A percentile compares a stretch with the other conserved stretches of the same genome.
Conservation (phyloP, 2,888 invertebrate genomes). For the Dolichomitus sp. region DNA sequence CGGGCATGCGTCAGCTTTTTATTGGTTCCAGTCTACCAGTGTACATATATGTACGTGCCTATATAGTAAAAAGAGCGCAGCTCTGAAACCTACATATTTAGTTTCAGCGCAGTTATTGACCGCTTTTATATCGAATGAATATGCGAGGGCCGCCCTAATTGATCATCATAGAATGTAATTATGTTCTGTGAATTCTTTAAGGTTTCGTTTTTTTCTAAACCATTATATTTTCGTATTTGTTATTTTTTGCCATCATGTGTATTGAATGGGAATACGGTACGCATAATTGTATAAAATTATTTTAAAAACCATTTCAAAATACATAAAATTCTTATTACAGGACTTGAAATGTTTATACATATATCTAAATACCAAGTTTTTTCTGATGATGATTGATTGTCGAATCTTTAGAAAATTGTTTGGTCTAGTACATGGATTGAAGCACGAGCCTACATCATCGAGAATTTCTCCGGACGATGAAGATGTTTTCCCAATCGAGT, state of each 20-base stretch:
- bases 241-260: too few species aligned
- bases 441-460: neutral
- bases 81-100: neutral
- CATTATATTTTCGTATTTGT: too few species aligned
- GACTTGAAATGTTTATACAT: too few species aligned
- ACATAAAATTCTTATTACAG: too few species aligned
- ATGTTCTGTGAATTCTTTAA: neutral
- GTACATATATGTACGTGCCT: neutral
- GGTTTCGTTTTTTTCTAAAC: neutral
- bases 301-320: too few species aligned
- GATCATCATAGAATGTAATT: neutral
- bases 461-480: slow-evolving; percentile 1
- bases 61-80: neutral
- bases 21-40: neutral
- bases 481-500: slow-evolving; percentile 46
- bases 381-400: neutral
- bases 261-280: too few species aligned
- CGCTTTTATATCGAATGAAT: neutral
- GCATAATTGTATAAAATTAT: too few species aligned
- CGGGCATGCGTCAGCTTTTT: slow-evolving; percentile 34
- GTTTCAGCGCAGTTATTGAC: neutral
- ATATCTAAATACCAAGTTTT: neutral
- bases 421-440: neutral
- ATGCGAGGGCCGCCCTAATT: neutral
- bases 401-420: neutral